Evolutionary conservation across 2,888 invertebrate genomes (phyloP).

Genomic region (Diplolepis rosae): DNA sequence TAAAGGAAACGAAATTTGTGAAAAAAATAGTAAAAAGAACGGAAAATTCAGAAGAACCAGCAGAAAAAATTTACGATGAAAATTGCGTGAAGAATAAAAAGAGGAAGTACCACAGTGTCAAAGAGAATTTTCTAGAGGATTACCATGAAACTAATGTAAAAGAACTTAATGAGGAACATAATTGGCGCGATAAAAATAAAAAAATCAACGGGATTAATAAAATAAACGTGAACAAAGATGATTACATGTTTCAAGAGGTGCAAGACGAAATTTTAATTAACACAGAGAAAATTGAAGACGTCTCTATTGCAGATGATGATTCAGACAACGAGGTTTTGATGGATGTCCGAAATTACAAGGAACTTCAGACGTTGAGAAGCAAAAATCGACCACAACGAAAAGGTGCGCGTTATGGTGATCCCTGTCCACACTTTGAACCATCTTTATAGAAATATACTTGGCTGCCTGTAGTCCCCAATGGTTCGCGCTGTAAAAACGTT

Average conservation of each 20-base stretch:
- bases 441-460: not conserved
- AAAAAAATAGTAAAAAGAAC: not conserved
- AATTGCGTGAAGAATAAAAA: not conserved
- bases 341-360: not conserved
- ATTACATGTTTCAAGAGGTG: too few relatives aligned
- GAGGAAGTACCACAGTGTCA: not conserved
- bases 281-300: not conserved
- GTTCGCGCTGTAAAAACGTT: not conserved
- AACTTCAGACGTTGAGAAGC: not conserved
- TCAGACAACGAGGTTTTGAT: not conserved
- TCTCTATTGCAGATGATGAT: not conserved
- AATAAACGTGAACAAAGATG: too few relatives aligned
- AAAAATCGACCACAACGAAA: not conserved
- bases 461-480: not conserved
- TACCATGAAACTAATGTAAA: not conserved
- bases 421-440: not conserved
- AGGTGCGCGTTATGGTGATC: not conserved
- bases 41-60: not conserved
- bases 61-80: not conserved
- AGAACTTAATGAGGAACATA: slow-evolving; percentile 3
- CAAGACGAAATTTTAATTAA: not conserved
- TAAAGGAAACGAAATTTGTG: not conserved
- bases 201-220: not conserved
- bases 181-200: slow-evolving; percentile 35
- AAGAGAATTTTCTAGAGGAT: not conserved